Base-by-base conservation (phyloP, 1,140 invertebrate species). In the Drosophila pseudoobscura region DNA sequence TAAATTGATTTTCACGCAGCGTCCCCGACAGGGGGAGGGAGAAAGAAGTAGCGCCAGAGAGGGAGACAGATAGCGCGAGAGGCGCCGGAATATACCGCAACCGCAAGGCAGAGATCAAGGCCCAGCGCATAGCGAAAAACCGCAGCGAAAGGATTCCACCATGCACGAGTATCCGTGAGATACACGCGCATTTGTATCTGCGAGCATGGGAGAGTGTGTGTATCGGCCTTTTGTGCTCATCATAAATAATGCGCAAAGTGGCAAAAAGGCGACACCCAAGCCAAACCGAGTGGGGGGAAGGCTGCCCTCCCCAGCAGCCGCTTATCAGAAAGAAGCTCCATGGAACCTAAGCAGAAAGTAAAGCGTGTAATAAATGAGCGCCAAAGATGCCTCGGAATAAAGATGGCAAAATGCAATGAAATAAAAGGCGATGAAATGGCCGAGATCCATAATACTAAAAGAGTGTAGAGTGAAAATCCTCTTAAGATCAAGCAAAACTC, bases 211-310 rank as follows among this genome's bases (percentile, higher is more conserved):
- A 20, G 55, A 39, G 22, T 58, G 64, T 57, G 60, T 31, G 29
- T 20, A 49, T 49, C 52, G 46, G 53, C 41, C 51, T 56, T 57
- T 59, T 50, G 47, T 55, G 50, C 60, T 44, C 45, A 71, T 78
- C 82, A 82, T 85, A 85, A 85, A 85, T 85, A 88, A 78, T 85
- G 57, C 57, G 43, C 49, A 47, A 75, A 63, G 61, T 80, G 69
- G 75, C 64, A 51, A 22, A 43, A 8, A 47, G 22, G 43, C 49
- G 41, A 59, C 46, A 60, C 70, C 54, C 65, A 47, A 54, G 53
- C 15, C 60, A 17, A 20, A n/a, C 20, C n/a, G 35, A 20, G 49
- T 13, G 39, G 41, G 31, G 31, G n/a, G 43, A 6, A 35, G 0
- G 24, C 24, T 26, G 24, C 24, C 5, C 24, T 26, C 24, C 24